Evolutionary conservation across 2,888 invertebrate genomes (phyloP).

Genomic region (Calliphora vomitoria): DNA sequence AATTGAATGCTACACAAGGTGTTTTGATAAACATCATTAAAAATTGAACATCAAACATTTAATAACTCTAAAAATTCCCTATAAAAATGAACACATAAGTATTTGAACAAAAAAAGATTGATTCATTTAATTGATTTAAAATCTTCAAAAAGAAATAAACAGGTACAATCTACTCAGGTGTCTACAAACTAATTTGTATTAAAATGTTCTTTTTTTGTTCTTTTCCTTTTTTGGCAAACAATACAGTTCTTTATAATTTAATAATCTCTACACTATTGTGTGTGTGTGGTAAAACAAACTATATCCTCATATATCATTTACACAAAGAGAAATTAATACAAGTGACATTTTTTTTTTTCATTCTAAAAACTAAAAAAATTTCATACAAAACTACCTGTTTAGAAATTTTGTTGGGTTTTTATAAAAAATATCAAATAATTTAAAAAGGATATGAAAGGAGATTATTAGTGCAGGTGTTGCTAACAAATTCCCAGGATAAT

Average conservation of each 20-base stretch:
- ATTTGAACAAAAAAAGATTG: not conserved
- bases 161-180: conserved; percentile 26
- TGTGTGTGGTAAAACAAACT: conserved; percentile 49
- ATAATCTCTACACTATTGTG: conserved; percentile 29
- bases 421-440: conserved; percentile 29
- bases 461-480: conserved; percentile 46
- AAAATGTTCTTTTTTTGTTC: conserved; percentile 16
- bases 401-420: not conserved
- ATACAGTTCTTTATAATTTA: conserved; percentile 41
- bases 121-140: not conserved
- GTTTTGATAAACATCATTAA: too few species aligned
- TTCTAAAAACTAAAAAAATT: not conserved
- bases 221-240: not conserved
- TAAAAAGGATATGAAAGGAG: conserved; percentile 24
- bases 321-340: conserved; percentile 25
- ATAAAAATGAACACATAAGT: too few species aligned
- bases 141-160: not conserved
- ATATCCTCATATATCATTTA: conserved; percentile 54
- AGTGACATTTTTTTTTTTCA: conserved; percentile 51
- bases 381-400: conserved; percentile 34
- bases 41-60: too few species aligned
- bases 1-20: too few species aligned
- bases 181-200: conserved; percentile 24
- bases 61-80: too few species aligned
- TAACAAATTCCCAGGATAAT: conserved; percentile 19